Evolutionary conservation across 2,113 vertebrate genomes (phyloP), one percentile per base, ranked within the genome.

Genomic region (Octodon degus): DNA sequence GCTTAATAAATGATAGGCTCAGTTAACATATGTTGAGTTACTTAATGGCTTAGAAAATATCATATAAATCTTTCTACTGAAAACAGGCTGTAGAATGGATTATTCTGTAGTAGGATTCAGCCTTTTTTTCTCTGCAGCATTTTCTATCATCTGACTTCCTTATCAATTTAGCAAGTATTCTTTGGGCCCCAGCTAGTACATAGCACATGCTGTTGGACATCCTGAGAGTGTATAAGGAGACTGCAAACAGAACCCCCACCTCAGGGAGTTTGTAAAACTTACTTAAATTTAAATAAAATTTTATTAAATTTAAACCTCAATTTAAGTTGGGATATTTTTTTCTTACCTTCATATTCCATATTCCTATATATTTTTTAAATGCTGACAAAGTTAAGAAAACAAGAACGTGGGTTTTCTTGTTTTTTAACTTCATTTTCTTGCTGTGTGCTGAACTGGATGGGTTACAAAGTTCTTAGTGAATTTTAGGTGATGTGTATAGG

Each of bases 51-150:
- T 95, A 24, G 58, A 2, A 91, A 80, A 58, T 86, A 81, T 95
- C 80, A 60, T 9, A 11, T 60, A 60, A 85, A 85, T 93, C 16
- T 89, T 95, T 90, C 32, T 30, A 34, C 47, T 91, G 40, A 89
- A 93, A 93, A 72, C 4, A 34, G 58, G 24, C 43, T 91, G 17
- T 89, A 86, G 32, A 91, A 86, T 91, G 40, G 40, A 60, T 17
- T 43, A 25, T 87, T 93, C 0, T 20, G 60, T 30, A 77, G 16
- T 70, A 63, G 3, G 68, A 24, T 30, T 1, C 91, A 19, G 53
- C 88, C 5, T 94, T 89, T 93, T 63, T 94, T 60, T 91, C 37
- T 94, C 14, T 67, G 74, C 40, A 86, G 32, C 32, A 89, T 2
- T 83, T 90, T 43, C 53, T 53, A 16, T 96, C n/a, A 32, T 53